Percentiles rank a stretch among this genome's conserved stretches.
These are phyloP conservation scores for Tipula helvola DNA, from an alignment of 2,888 invertebrate species.

Conservation along the genomic window DNA sequence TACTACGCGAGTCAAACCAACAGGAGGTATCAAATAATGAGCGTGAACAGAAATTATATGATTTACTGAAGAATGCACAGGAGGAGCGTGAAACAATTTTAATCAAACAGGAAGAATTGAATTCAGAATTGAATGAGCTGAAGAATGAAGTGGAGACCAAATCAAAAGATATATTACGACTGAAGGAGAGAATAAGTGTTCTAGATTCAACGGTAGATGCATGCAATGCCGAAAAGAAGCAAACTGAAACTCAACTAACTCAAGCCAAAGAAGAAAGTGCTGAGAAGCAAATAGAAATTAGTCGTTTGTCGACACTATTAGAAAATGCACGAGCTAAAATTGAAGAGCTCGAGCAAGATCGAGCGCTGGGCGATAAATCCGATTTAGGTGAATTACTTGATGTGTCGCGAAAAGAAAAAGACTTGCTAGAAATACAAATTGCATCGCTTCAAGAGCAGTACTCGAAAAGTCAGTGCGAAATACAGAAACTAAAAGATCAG, in stretches of 20 bases:
- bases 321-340: conserved; percentile 79
- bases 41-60: conserved; percentile 68
- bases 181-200: conserved; percentile 54
- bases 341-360: conserved; percentile 53
- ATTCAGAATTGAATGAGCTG: conserved; percentile 52
- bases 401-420: conserved; percentile 57
- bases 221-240: conserved; percentile 58
- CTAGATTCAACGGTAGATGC: conserved; percentile 65
- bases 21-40: conserved; percentile 58
- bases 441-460: conserved; percentile 55
- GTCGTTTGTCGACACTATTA: conserved; percentile 59
- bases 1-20: conserved; percentile 56
- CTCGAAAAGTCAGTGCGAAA: conserved; percentile 55
- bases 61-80: conserved; percentile 70
- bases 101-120: conserved; percentile 66
- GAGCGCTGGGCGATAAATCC: conserved; percentile 53
- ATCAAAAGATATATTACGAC: conserved; percentile 49
- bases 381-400: conserved; percentile 59
- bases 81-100: conserved; percentile 64
- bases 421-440: conserved; percentile 53
- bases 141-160: conserved; percentile 47
- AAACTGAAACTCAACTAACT: conserved; percentile 58
- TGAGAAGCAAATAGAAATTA: conserved; percentile 67
- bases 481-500: conserved; percentile 51
- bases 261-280: conserved; percentile 61